Evolutionary conservation across 2,113 vertebrate species (phyloP), one percentile per base, ranked within the genome.

Genomic region (Cranoglanis bouderius): DNA sequence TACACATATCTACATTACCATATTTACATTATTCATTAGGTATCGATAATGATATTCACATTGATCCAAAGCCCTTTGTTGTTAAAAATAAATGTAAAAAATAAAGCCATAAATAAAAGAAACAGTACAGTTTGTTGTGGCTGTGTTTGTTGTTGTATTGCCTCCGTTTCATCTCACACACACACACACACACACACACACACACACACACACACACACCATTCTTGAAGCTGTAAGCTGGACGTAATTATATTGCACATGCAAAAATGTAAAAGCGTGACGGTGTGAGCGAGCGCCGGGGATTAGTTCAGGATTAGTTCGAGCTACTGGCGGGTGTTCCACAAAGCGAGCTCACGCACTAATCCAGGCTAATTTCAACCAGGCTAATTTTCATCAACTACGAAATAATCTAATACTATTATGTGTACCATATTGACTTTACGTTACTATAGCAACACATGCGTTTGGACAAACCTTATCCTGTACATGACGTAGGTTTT

Each of bases 21-120:
- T 94, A 95, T 94, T 93, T 94, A 96, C 92, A 93, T 91, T 91
- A 93, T 92, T 92, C 93, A 91, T 94, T 94, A 87, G 88, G 93
- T 91, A 92, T 90, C 29, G 83, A 82, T 92, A 92, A 86, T 92
- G 82, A 81, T 90, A 89, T 92, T 93, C 87, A 92, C 89, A 94
- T 93, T 90, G 85, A 94, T 92, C 90, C 92, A 91, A 94, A 95
- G 94, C 95, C 95, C 95, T 96, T 96, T 90, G 93, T 74, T 63
- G 72, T 57, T 57, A 43, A 75, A 75, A 57, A 85, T 57, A 82
- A 81, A 82, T 84, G 75, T 86, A 53, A 82, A 83, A 83, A 89
- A 88, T 21, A 86, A 81, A 53, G 57, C 65, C n/a, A 3, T 88
- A 87, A 92, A 92, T 93, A 91, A 90, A 75, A 91, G 89, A 90